Evolutionary conservation across 2,797 vertebrate genomes (phyloP).

Genomic region (Percopsis omiscomaycus): DNA sequence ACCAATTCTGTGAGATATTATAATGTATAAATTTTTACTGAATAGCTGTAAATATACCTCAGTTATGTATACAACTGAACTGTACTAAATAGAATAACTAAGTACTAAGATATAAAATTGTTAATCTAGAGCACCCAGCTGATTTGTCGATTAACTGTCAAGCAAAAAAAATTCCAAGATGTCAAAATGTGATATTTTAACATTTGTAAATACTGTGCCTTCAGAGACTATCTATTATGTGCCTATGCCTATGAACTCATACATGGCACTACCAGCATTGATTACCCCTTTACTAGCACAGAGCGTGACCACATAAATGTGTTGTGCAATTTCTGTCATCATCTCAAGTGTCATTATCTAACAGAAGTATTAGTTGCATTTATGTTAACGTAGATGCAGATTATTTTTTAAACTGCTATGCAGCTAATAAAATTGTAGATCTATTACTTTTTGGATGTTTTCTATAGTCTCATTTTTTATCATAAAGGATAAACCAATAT

Average conservation of each 20-base stretch:
- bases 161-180: background rate
- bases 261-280: constrained; percentile 20
- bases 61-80: constrained; percentile 6
- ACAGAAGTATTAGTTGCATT: constrained; percentile 65
- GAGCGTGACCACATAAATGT: constrained; percentile 46
- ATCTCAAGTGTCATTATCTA: constrained; percentile 63
- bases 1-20: constrained; percentile 49
- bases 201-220: constrained; percentile 43
- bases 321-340: constrained; percentile 59
- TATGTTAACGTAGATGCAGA: constrained; percentile 68
- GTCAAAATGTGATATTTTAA: background rate
- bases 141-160: background rate
- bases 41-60: constrained; percentile 27
- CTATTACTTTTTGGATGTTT: constrained; percentile 70
- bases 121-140: background rate
- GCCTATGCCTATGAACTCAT: constrained; percentile 47
- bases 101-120: constrained; percentile 3
- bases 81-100: no score
- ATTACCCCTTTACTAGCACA: constrained; percentile 36
- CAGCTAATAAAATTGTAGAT: constrained; percentile 70
- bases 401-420: constrained; percentile 73
- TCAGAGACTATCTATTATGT: constrained; percentile 41
- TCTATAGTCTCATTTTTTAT: constrained; percentile 58
- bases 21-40: constrained; percentile 42
- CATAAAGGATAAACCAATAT: constrained; percentile 58